Percentiles rank a stretch among this genome's conserved stretches.
Conservation (phyloP, 92 coral and sea anemone genomes). For the Nematostella vectensis region DNA sequence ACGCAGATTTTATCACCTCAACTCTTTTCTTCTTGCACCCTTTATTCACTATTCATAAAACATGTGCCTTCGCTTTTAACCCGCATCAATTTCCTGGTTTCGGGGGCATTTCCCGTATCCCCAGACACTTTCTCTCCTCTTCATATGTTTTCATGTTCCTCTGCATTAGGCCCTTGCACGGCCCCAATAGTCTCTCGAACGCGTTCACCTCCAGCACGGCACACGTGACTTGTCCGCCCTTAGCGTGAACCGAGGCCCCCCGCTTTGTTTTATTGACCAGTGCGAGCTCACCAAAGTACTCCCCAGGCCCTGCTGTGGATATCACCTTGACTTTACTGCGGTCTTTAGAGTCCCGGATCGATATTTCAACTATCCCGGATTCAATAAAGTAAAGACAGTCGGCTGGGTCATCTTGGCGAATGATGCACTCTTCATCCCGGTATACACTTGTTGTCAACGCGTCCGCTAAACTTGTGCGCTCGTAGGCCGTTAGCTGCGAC, state of each 20-base stretch:
- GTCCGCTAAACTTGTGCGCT: conserved; percentile 38
- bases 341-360: conserved; percentile 12
- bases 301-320: conserved; percentile 25
- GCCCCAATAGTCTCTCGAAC: conserved; percentile 46
- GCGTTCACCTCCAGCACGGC: conserved; percentile 39
- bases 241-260: conserved; percentile 33
- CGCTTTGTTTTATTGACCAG: conserved; percentile 29
- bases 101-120: conserved; percentile 24
- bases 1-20: too few relatives aligned
- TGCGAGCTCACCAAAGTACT: conserved; percentile 47
- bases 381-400: conserved; percentile 43
- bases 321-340: conserved; percentile 14
- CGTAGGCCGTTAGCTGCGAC: conserved; percentile 35
- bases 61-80: too few relatives aligned
- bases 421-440: conserved; percentile 36
- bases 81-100: not conserved
- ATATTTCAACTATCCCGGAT: conserved; percentile 29
- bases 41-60: too few relatives aligned
- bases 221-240: conserved; percentile 29
- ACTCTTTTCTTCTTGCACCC: too few relatives aligned
- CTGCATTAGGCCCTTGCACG: conserved; percentile 36
- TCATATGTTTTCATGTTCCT: conserved; percentile 30
- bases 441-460: conserved; percentile 25
- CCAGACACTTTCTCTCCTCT: conserved; percentile 22
- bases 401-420: conserved; percentile 25